Evolutionary conservation across 2,888 invertebrate species (phyloP).

Genomic region (Leucophora obtusa): DNA sequence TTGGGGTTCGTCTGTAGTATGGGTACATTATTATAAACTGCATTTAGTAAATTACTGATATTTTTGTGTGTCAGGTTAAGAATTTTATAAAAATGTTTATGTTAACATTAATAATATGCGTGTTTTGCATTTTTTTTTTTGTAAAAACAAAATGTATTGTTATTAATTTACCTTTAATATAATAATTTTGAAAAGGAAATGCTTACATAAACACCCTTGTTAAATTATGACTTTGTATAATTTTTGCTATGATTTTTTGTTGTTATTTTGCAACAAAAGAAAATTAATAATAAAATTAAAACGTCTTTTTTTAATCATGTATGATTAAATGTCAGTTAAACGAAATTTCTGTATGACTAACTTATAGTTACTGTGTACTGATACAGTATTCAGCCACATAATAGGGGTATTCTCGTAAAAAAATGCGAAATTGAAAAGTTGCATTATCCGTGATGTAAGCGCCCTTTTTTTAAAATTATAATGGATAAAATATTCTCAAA

Average conservation of each 20-base stretch:
- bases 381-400: not conserved
- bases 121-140: constrained; percentile 36
- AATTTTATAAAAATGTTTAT: not conserved
- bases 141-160: constrained; percentile 20
- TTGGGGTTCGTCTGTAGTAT: too few species aligned
- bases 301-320: constrained; percentile 1
- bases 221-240: constrained; percentile 24
- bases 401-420: not conserved
- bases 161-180: not conserved
- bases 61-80: not conserved
- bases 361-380: constrained; percentile 20
- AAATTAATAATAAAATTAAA: not conserved
- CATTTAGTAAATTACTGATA: not conserved
- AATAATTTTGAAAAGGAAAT: constrained; percentile 52
- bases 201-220: constrained; percentile 30
- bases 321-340: constrained; percentile 30
- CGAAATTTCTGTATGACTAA: constrained; percentile 38
- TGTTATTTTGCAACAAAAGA: not conserved
- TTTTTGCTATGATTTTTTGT: not conserved
- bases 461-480: too few species aligned
- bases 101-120: constrained; percentile 31
- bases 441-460: too few species aligned
- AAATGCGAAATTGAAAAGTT: too few species aligned
- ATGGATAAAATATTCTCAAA: too few species aligned
- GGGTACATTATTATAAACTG: too few species aligned